These are phyloP conservation scores for Chrysodeixis includens DNA, from an alignment of 2,888 invertebrate genomes.

Conservation along the genomic window DNA sequence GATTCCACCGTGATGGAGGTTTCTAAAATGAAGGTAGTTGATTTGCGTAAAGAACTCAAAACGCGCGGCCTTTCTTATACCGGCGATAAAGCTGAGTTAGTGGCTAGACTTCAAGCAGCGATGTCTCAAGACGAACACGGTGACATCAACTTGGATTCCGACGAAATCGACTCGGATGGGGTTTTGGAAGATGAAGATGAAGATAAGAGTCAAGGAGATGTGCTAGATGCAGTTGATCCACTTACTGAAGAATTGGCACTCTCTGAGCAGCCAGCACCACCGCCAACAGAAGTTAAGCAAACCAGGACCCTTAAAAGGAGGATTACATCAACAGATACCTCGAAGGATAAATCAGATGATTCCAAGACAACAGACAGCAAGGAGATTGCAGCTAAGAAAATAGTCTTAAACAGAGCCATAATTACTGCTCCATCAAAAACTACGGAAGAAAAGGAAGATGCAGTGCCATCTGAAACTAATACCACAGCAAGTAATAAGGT, in stretches of 20 bases:
- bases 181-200: constrained; percentile 88
- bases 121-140: constrained; percentile 83
- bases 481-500: constrained; percentile 71
- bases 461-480: constrained; percentile 55
- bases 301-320: constrained; percentile 78
- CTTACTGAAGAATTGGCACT: constrained; percentile 81
- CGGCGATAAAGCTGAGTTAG: constrained; percentile 95
- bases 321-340: constrained; percentile 64
- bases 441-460: constrained; percentile 60
- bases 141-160: constrained; percentile 82
- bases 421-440: constrained; percentile 63
- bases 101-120: constrained; percentile 92
- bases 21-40: constrained; percentile 92
- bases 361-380: constrained; percentile 70
- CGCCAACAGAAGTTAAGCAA: constrained; percentile 68
- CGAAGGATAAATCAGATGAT: constrained; percentile 67
- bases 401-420: constrained; percentile 89
- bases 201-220: constrained; percentile 81
- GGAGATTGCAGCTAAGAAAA: constrained; percentile 89
- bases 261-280: constrained; percentile 68
- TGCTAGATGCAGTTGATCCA: constrained; percentile 80
- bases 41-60: constrained; percentile 95
- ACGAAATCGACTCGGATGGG: constrained; percentile 87
- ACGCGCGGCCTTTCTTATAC: constrained; percentile 92
- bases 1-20: constrained; percentile 75